Conservation (phyloP, 2,113 vertebrate genomes). For the Carassius auratus region DNA sequence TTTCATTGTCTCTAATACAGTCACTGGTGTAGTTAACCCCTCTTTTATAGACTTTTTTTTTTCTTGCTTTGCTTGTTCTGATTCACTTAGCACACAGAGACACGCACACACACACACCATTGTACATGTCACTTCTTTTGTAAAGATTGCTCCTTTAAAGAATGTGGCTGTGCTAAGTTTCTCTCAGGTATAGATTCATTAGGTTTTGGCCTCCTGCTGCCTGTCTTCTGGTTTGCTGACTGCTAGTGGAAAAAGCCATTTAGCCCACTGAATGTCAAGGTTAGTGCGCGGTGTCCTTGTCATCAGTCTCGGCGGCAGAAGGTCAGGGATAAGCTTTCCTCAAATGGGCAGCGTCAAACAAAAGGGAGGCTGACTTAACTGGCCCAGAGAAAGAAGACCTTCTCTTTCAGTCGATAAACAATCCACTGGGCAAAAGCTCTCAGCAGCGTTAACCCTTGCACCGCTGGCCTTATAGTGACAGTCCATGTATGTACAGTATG, state of each 20-base stretch:
- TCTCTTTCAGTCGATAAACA: conserved; percentile 77
- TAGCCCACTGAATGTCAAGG: conserved; percentile 96
- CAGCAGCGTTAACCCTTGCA: conserved; percentile 57
- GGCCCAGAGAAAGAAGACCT: conserved; percentile 76
- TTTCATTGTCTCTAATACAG: conserved; percentile 4
- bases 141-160: conserved; percentile 73
- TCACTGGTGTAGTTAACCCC: conserved; percentile 13
- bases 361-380: conserved; percentile 83
- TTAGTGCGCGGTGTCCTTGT: conserved; percentile 87
- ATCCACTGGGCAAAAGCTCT: conserved; percentile 69
- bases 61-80: background rate
- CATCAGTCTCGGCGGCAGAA: conserved; percentile 91
- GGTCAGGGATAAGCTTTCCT: conserved; percentile 89
- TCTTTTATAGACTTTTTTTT: conserved; percentile 2
- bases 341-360: conserved; percentile 87
- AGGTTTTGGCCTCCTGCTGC: conserved; percentile 74
- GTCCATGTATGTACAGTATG: conserved; percentile 11
- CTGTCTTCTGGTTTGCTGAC: conserved; percentile 85
- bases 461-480: conserved; percentile 36
- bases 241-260: conserved; percentile 91
- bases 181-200: conserved; percentile 83
- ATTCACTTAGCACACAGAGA: conserved; percentile 47
- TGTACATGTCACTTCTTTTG: conserved; percentile 28
- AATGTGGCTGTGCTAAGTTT: conserved; percentile 78
- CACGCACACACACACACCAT: conserved; percentile 10